Percentiles rank a stretch among this genome's conserved stretches.
phyloP scores from a whole-genome alignment of 2,113 vertebrate genomes.

The Nyctibius bracteatus region DNA sequence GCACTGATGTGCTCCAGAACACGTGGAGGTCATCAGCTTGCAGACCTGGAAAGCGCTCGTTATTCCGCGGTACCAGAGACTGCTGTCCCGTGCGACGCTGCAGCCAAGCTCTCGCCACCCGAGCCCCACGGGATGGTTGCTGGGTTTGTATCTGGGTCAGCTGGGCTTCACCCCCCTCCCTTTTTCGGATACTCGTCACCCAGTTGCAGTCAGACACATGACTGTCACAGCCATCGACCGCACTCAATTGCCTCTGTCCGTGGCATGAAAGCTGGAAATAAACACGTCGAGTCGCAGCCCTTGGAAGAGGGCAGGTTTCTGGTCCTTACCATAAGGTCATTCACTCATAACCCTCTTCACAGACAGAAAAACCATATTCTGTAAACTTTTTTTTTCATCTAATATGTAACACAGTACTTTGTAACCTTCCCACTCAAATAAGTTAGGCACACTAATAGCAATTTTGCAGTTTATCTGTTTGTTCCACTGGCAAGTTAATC shows the following conservation, averaged over 20 bases:
- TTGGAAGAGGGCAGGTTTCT: background rate
- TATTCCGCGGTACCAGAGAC: background rate
- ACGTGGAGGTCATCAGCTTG: rapidly evolving
- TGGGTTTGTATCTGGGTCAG: background rate
- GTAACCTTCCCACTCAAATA: background rate
- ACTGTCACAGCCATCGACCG: background rate
- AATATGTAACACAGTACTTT: background rate
- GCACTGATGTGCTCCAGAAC: rapidly evolving
- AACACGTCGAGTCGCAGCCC: background rate
- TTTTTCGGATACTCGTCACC: background rate
- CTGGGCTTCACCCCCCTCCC: background rate
- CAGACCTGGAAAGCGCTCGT: rapidly evolving
- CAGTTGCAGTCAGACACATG: background rate
- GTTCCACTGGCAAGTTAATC: background rate
- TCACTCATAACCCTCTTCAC: background rate
- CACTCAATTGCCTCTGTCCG: rapidly evolving
- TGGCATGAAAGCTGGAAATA: background rate
- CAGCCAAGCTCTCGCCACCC: background rate
- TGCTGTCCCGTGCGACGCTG: background rate
- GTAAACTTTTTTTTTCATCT: background rate
- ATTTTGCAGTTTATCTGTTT: background rate
- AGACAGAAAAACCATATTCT: background rate
- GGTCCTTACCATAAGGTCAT: background rate
- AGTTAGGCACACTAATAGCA: background rate
- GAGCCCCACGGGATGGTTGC: background rate